Evolutionary conservation across 2,888 invertebrate genomes (phyloP).

Genomic region (Bedellia somnulentella): DNA sequence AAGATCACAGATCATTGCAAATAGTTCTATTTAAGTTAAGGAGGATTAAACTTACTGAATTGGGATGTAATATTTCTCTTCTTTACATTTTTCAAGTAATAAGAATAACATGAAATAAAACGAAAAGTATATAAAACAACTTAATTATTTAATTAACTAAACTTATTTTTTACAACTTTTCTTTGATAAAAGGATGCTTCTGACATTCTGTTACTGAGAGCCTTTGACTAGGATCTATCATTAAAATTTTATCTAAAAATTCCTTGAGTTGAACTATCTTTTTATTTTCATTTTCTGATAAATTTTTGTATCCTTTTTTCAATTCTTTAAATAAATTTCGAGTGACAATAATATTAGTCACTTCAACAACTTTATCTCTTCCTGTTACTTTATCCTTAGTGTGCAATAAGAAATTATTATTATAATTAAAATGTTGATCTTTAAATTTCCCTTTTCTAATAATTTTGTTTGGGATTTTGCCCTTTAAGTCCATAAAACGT

Average conservation of each 20-base stretch:
- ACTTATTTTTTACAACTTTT: too few species aligned
- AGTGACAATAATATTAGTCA: conserved; percentile 79
- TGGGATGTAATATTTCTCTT: too few species aligned
- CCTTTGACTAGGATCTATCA: conserved; percentile 87
- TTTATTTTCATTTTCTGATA: conserved; percentile 80
- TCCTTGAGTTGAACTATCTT: conserved; percentile 92
- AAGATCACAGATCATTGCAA: too few species aligned
- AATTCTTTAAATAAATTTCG: conserved; percentile 89
- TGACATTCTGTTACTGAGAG: conserved; percentile 86
- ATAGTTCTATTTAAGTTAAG: too few species aligned
- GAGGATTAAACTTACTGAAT: too few species aligned
- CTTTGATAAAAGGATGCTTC: conserved; percentile 85
- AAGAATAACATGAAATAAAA: too few species aligned
- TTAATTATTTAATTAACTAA: too few species aligned
- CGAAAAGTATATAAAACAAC: too few species aligned
- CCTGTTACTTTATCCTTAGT: conserved; percentile 98
- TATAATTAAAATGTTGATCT: conserved; percentile 95
- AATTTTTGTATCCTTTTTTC: conserved; percentile 74
- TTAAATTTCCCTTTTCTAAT: conserved; percentile 91
- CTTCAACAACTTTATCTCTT: conserved; percentile 91
- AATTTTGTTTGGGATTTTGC: conserved; percentile 93
- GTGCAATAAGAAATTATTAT: conserved; percentile 93
- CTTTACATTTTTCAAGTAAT: too few species aligned
- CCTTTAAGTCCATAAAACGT: conserved; percentile 97
- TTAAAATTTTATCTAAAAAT: conserved; percentile 86